Conservation (phyloP, 2,888 invertebrate species). For the Drosophila neonasuta region DNA sequence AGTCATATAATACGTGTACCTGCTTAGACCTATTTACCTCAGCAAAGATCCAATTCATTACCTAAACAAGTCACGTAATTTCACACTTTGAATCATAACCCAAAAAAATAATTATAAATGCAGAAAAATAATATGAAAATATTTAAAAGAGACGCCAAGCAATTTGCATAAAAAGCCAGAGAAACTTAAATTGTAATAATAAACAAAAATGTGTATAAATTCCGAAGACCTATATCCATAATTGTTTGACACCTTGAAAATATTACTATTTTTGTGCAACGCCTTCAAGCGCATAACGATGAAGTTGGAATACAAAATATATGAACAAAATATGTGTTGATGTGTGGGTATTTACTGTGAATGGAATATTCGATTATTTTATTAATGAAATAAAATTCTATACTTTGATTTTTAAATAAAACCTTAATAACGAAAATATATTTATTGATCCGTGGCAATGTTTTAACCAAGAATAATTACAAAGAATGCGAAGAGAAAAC, state of each 20-base stretch:
- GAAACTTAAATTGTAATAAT: slow-evolving; percentile 22
- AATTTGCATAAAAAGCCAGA: slow-evolving; percentile 35
- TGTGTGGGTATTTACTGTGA: background rate
- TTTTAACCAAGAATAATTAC: slow-evolving; percentile 2
- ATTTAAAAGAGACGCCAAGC: slow-evolving; percentile 9
- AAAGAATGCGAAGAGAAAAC: slow-evolving; percentile 19
- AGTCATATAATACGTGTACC: background rate
- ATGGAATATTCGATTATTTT: background rate
- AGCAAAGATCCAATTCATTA: slow-evolving; percentile 2
- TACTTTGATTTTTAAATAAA: background rate
- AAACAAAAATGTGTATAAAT: slow-evolving; percentile 15
- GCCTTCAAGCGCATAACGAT: slow-evolving; percentile 47
- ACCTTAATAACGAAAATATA: background rate
- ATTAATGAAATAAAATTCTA: too few species aligned
- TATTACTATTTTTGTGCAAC: slow-evolving; percentile 25
- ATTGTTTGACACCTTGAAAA: slow-evolving; percentile 62
- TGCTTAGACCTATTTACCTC: background rate
- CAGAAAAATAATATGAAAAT: slow-evolving; percentile 3
- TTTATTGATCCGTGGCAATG: background rate
- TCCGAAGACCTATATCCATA: slow-evolving; percentile 36
- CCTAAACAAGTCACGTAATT: slow-evolving; percentile 32
- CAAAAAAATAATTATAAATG: background rate
- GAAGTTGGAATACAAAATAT: slow-evolving; percentile 8
- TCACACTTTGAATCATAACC: slow-evolving; percentile 17
- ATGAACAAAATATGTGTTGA: background rate